Conservation (phyloP, 2,888 invertebrate genomes). For the Noctua fimbriata region DNA sequence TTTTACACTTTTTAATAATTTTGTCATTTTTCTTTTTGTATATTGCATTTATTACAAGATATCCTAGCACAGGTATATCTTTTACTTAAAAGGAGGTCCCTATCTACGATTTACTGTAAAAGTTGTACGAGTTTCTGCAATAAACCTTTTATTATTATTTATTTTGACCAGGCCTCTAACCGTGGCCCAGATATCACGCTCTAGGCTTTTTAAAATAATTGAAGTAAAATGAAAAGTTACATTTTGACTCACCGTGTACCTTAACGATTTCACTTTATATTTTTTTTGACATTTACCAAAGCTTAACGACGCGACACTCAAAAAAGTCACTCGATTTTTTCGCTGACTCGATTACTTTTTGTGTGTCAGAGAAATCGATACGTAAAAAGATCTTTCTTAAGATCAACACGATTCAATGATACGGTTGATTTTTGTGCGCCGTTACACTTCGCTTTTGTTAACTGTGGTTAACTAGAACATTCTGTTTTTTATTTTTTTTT, state of each 20-base stretch:
- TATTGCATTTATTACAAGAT: neutral
- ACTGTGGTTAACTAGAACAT: constrained; percentile 47
- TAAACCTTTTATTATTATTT: too few relatives aligned
- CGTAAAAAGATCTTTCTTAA: constrained; percentile 69
- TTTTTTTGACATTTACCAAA: constrained; percentile 67
- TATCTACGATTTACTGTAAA: too few relatives aligned
- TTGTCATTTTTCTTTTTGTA: too few relatives aligned
- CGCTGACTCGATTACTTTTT: constrained; percentile 76
- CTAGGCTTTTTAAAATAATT: neutral
- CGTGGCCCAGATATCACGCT: neutral
- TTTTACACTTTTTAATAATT: neutral
- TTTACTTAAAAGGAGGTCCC: too few relatives aligned
- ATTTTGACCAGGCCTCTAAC: neutral
- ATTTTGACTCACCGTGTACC: constrained; percentile 36
- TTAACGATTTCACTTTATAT: constrained; percentile 64
- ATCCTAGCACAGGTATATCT: too few relatives aligned
- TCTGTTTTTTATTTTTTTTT: constrained; percentile 47
- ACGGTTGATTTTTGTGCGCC: constrained; percentile 66
- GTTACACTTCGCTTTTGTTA: constrained; percentile 65
- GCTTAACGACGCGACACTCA: constrained; percentile 50
- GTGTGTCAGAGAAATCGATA: constrained; percentile 77
- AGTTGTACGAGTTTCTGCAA: too few relatives aligned
- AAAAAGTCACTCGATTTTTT: constrained; percentile 64
- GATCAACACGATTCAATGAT: constrained; percentile 71
- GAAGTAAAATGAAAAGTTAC: constrained; percentile 32